A percentile compares a stretch with the other conserved stretches of the same genome.
Conservation (phyloP, 2,113 vertebrate genomes). For the Choloepus hoffmanni region DNA sequence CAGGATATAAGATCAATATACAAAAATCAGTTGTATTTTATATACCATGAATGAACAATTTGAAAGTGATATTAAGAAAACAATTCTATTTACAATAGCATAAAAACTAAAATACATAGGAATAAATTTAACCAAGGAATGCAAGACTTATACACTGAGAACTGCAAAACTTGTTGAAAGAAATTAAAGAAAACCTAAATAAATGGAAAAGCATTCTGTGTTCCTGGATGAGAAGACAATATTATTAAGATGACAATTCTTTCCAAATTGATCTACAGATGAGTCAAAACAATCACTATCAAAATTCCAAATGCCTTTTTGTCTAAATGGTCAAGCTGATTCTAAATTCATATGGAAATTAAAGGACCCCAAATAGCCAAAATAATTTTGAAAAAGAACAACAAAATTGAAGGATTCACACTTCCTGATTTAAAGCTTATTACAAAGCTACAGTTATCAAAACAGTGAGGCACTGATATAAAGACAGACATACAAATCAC, state of each 20-base stretch:
- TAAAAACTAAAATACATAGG: neutral
- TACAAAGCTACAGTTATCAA: neutral
- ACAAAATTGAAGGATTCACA: neutral
- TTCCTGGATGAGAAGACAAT: neutral
- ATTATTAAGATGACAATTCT: neutral
- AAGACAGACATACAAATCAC: neutral
- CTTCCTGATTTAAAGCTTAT: conserved; percentile 26
- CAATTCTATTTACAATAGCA: neutral
- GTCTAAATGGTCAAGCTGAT: neutral
- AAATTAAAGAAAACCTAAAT: neutral
- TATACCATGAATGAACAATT: neutral
- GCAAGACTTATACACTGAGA: neutral
- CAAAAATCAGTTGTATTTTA: neutral
- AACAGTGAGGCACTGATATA: neutral
- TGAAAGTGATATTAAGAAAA: neutral
- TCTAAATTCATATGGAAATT: neutral
- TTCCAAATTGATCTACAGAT: neutral
- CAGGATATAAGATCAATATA: neutral
- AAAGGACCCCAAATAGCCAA: neutral
- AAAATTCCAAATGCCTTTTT: neutral
- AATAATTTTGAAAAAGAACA: neutral
- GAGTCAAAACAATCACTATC: neutral
- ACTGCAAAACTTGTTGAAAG: neutral
- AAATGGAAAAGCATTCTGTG: neutral
- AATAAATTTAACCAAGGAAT: neutral